Evolutionary conservation across 2,113 vertebrate genomes (phyloP), one percentile per base, ranked within the genome.

Genomic region (Ciconia maguari): DNA sequence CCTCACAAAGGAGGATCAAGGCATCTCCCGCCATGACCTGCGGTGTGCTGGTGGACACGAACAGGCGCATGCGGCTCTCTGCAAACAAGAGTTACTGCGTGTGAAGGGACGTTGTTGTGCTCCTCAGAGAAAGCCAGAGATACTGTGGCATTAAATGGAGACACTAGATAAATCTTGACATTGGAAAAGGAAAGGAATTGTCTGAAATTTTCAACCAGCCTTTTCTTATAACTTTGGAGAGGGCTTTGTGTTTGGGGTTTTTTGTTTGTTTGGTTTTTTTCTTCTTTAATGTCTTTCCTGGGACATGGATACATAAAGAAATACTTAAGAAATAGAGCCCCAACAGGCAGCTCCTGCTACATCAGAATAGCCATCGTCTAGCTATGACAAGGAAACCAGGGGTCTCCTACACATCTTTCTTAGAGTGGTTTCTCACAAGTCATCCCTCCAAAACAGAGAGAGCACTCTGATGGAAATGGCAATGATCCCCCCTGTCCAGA

Each of bases 1-100:
- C 98, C 72, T 95, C 55, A 13, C 99, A 99, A 60, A 41, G 76
- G 44, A 99, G 93, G n/a, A 62, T 57, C 48, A 99, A 87, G 1
- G 64, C 4, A 9, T 97, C 97, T 24, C 99, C 98, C 30, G 98
- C 98, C 1, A 79, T 80, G 5, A 99, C 83, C 3, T 6, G 25
- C 0, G 49, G 51, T 0, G 26, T 24, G 51, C 83, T 75, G 61
- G 80, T 71, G 65, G 66, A 74, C 87, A 98, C 96, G 1, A 95
- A 94, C 30, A 99, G 62, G 1, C 9, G n/a, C 78, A 98, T 83
- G 6, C 7, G 87, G 66, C 97, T 98, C 87, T 98, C 99, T 99
- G 91, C 55, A 61, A 96, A 84, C 75, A 64, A 96, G 14, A 96
- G 65, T 34, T 15, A 92, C 22, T 25, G 1, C 0, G 0, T 13